Evolutionary conservation across 2,888 invertebrate genomes (phyloP), one percentile per base, ranked within the genome.

Genomic region (Epinotia brunnichana): DNA sequence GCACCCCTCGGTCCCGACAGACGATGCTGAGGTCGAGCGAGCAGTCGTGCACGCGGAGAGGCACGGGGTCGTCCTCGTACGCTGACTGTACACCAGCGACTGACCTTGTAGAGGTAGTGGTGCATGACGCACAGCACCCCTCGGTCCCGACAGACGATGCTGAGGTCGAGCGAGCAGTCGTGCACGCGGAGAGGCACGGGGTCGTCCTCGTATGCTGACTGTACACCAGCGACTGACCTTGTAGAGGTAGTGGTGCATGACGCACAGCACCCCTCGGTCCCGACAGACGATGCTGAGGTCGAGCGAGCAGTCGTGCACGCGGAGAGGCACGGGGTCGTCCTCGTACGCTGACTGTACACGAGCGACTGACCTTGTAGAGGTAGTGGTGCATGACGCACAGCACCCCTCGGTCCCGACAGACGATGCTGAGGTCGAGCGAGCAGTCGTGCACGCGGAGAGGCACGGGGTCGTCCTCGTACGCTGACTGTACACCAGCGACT

Each of bases 211-310:
- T 97, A 97, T 29, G 95, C 94, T n/a, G n/a, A n/a, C n/a, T n/a
- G n/a, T n/a, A n/a, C n/a, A 29, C 35, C 35, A 35, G 57, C 57
- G 29, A 29, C 57, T 9, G 60, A 96, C 96, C 87, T 97, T 96
- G 83, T 97, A 97, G 3, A 97, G 90, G 82, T 97, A 97, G 85
- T 97, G 96, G 87, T 97, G 97, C 80, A 97, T 97, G 71, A 93
- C 88, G 76, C 90, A 90, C 44, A 97, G 94, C 85, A 96, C 94
- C 70, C 97, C 97, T 11, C 93, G 88, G 62, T 95, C 95, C 83
- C 97, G 96, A 56, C 96, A 96, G 62, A 97, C 94, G 44, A 97
- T 97, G 78, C 96, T 95, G 51, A 97, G 91, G 90, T 97, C 97
- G 62, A 97, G 90, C 13, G 96, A 96, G 81, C 97, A 96, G 88